Conservation (phyloP, 2,113 vertebrate genomes). For the Myotis yumanensis region DNA sequence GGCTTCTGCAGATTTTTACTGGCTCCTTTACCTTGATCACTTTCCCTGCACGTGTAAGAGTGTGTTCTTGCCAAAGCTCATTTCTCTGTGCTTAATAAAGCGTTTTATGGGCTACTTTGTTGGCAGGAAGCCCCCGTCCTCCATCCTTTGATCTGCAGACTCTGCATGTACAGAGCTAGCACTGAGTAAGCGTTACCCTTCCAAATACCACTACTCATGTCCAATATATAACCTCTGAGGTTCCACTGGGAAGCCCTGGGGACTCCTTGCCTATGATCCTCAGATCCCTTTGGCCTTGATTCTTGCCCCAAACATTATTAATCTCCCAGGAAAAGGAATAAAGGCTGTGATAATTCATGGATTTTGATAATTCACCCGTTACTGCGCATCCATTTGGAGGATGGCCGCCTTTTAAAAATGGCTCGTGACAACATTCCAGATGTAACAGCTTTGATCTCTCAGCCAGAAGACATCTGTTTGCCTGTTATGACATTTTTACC, state of each 20-base stretch:
- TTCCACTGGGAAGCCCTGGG: background rate
- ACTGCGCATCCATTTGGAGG: conserved; percentile 21
- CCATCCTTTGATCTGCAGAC: conserved; percentile 5
- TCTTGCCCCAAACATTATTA: background rate
- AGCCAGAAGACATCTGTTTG: conserved; percentile 70
- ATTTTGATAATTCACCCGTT: background rate
- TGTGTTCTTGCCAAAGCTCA: conserved; percentile 44
- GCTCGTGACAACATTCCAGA: conserved; percentile 63
- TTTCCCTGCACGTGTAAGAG: conserved; percentile 46
- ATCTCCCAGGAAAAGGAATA: background rate
- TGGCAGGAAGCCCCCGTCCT: background rate
- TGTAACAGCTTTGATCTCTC: conserved; percentile 60
- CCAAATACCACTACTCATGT: background rate
- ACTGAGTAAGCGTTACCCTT: background rate
- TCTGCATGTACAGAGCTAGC: background rate
- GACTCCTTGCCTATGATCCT: background rate
- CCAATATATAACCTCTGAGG: background rate
- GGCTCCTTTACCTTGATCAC: conserved; percentile 48
- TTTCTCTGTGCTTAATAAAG: conserved; percentile 60
- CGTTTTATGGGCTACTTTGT: conserved; percentile 55
- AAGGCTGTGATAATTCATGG: background rate
- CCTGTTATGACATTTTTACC: conserved; percentile 60
- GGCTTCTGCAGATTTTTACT: conserved; percentile 29
- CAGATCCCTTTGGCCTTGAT: background rate
- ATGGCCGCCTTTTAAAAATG: conserved; percentile 38